Evolutionary conservation across 2,113 vertebrate species (phyloP).

Genomic region (human): GRCh38 chr6:11498001-11498500

Average conservation of each 20-base stretch:
- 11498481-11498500: too few species aligned
- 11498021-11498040: background rate
- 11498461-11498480: too few species aligned
- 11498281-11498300: background rate
- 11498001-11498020: background rate
- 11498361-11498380: too few species aligned
- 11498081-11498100: background rate
- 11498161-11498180: background rate
- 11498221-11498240: background rate
- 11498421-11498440: too few species aligned
- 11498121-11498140: background rate
- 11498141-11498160: background rate
- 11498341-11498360: too few species aligned
- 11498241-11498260: background rate
- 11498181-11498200: background rate
- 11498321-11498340: background rate
- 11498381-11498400: too few species aligned
- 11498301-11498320: background rate
- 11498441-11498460: too few species aligned
- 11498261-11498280: background rate
- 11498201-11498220: background rate
- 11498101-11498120: background rate
- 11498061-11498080: background rate
- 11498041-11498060: rapidly evolving
- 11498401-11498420: too few species aligned